Percentiles rank a stretch among this genome's conserved stretches.
Conservation (phyloP, 2,797 vertebrate species). For the Sternotherus odoratus region DNA sequence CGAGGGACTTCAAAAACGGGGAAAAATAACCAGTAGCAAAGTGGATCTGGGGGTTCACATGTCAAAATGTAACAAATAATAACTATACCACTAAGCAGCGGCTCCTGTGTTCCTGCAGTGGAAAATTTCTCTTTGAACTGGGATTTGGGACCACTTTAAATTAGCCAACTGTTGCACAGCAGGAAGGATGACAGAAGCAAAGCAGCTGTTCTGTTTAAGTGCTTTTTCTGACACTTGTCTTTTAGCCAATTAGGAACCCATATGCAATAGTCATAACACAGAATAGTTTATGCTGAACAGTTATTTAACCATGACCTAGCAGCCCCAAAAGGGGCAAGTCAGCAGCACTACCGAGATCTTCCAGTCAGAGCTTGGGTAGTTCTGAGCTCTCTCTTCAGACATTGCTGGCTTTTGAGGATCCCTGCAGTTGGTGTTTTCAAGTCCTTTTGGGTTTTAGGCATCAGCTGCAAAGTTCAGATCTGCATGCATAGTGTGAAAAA, state of each 20-base stretch:
- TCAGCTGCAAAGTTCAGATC: not conserved
- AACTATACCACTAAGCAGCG: not conserved
- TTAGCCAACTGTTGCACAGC: not conserved
- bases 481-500: not conserved
- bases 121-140: not conserved
- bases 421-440: not conserved
- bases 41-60: not conserved
- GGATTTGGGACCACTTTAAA: conserved; percentile 13
- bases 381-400: conserved; percentile 5
- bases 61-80: conserved; percentile 18
- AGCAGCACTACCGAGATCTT: not conserved
- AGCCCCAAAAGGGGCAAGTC: conserved; percentile 6
- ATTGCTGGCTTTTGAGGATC: not conserved
- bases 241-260: not conserved
- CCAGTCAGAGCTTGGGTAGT: not conserved
- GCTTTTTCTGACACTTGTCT: conserved; percentile 3
- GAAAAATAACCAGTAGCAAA: not conserved
- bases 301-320: conserved; percentile 23
- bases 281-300: conserved; percentile 29
- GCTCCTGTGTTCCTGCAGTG: conserved; percentile 10
- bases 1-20: not conserved
- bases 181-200: not conserved
- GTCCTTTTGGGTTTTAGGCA: not conserved
- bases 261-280: conserved; percentile 35
- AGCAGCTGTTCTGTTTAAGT: conserved; percentile 47